These are phyloP conservation scores for Nebria ingens DNA, from an alignment of 1,140 invertebrate species.

Conservation along the genomic window DNA sequence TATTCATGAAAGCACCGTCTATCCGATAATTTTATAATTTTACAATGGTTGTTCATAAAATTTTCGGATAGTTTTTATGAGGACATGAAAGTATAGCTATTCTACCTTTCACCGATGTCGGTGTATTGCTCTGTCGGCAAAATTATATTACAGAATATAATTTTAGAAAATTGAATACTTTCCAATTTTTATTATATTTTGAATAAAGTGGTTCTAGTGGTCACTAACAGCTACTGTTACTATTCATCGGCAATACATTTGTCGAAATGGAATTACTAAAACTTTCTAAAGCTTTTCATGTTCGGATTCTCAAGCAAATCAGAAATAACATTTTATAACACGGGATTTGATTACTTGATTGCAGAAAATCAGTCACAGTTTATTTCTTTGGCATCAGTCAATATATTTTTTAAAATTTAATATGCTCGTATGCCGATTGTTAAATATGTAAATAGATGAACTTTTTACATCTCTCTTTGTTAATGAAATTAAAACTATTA, in stretches of 20 bases:
- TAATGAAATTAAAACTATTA: too few relatives aligned
- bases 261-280: too few relatives aligned
- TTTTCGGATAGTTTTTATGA: constrained; percentile 2
- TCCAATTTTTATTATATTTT: constrained; percentile 8
- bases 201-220: not conserved
- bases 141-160: constrained; percentile 1
- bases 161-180: not conserved
- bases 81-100: not conserved
- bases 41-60: constrained; percentile 2
- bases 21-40: not conserved
- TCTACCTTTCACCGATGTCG: not conserved
- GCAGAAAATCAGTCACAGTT: too few relatives aligned
- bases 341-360: too few relatives aligned
- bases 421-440: too few relatives aligned
- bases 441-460: too few relatives aligned
- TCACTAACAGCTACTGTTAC: not conserved
- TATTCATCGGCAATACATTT: not conserved
- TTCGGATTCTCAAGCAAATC: too few relatives aligned
- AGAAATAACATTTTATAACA: too few relatives aligned
- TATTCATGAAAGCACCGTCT: not conserved
- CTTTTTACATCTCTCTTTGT: too few relatives aligned
- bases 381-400: too few relatives aligned
- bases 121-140: not conserved
- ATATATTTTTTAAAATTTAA: too few relatives aligned
- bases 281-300: too few relatives aligned